Base-by-base conservation (phyloP, 2,888 invertebrate genomes). In the Automeris io region DNA sequence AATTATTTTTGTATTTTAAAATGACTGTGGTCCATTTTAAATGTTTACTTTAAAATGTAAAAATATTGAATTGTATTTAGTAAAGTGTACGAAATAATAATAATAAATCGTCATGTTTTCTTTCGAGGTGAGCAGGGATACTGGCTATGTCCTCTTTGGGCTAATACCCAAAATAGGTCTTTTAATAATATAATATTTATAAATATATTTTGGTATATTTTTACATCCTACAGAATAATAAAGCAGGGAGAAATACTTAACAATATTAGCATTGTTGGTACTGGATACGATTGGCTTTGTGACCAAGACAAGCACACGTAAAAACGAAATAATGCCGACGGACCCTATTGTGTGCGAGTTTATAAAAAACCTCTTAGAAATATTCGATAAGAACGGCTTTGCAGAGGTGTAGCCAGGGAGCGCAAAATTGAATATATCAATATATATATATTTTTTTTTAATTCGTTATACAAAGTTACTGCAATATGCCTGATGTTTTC, bases 201-300 rank as follows among this genome's bases (percentile, higher is more conserved):
- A 29, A 37, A 23, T 31, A 23, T 8, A 7, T 9, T 16, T 26
- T 16, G 13, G 21, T 29, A 26, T 9, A 33, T 26, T 29, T 26
- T 29, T 22, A 26, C 16, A 29, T 29, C 16, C 29, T n/a, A 29
- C 16, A 29, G 8, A 8, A 13, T 13, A 29, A 29, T 26, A 39
- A 33, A 21, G 9, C 46, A 46, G 55, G 54, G 53, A 46, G 57
- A 61, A 59, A 54, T 57, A 57, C 61, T 63, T 51, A 49, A 57
- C 49, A 52, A 48, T 51, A 54, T 55, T 53, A 59, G 62, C 51
- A 63, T 67, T 67, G 62, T 63, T 37, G 44, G 40, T 32, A 44
- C 33, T 29, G 33, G 33, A 39, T 31, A 12, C 47, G 46, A 39
- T n/a, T 45, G 51, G 46, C 60, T 60, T 68, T 68, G 63, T 66